phyloP scores from a whole-genome alignment of 2,888 invertebrate genomes.

The Rambutsinella grinnellia region DNA sequence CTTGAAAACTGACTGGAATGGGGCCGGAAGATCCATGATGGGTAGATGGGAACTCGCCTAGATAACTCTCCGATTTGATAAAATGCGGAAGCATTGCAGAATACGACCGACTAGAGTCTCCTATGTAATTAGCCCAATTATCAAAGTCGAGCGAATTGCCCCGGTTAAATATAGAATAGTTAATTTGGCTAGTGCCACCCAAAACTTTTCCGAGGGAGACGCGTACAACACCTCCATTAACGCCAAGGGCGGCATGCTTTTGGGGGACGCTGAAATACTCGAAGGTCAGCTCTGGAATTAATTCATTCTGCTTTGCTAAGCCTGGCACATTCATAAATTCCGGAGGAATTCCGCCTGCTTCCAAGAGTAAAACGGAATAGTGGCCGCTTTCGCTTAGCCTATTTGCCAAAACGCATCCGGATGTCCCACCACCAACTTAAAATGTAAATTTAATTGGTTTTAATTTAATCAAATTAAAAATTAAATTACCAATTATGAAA shows the following conservation, averaged over 20 bases:
- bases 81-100: conserved; percentile 28
- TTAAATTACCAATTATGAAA: too few relatives aligned
- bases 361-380: conserved; percentile 5
- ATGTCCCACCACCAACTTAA: conserved; percentile 36
- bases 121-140: conserved; percentile 27
- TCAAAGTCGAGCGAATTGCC: conserved; percentile 24
- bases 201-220: conserved; percentile 17
- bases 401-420: conserved; percentile 24
- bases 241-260: conserved; percentile 1
- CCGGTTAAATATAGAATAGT: conserved; percentile 26
- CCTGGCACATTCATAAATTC: conserved; percentile 18
- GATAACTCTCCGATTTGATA: conserved; percentile 20
- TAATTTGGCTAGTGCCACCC: conserved; percentile 20
- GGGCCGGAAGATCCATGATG: conserved; percentile 51
- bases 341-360: conserved; percentile 16
- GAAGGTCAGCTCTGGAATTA: conserved; percentile 17
- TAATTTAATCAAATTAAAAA: too few relatives aligned
- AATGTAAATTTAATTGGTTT: too few relatives aligned
- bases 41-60: conserved; percentile 20
- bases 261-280: conserved; percentile 28
- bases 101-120: conserved; percentile 27
- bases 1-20: conserved; percentile 20
- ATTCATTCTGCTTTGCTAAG: conserved; percentile 1
- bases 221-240: conserved; percentile 9
- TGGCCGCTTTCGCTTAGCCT: conserved; percentile 26